Evolutionary conservation across 2,797 vertebrate species (phyloP).

Genomic region (Mormyrus hasselquistii): DNA sequence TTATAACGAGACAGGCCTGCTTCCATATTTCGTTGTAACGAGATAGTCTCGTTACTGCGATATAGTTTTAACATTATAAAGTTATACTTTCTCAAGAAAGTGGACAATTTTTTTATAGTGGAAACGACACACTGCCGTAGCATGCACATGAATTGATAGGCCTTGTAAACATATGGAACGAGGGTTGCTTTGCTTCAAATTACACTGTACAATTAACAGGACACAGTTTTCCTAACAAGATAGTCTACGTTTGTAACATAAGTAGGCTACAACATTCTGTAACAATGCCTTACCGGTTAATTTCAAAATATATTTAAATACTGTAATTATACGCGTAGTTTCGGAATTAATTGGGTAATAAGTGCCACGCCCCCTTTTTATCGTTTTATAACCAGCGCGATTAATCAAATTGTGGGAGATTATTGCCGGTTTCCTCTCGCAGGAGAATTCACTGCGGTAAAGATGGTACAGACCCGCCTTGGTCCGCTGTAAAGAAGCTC

Average conservation of each 20-base stretch:
- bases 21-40: neutral
- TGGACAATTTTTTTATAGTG: neutral
- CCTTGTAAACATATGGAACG: neutral
- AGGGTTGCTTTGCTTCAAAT: neutral
- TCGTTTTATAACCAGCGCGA: slow-evolving; percentile 6
- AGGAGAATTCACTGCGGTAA: neutral
- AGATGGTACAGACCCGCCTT: neutral
- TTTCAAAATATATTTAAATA: slow-evolving; percentile 17
- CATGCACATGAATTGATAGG: neutral
- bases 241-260: neutral
- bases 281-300: neutral
- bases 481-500: neutral
- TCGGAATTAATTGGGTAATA: slow-evolving; percentile 19
- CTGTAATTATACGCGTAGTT: neutral
- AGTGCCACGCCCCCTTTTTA: neutral
- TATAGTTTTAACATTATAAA: neutral
- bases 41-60: neutral
- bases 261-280: neutral
- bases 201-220: neutral
- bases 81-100: neutral
- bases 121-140: neutral
- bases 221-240: neutral
- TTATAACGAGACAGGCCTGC: neutral
- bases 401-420: slow-evolving; percentile 1
- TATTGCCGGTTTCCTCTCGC: neutral